Base-by-base conservation (phyloP, 2,888 invertebrate species). In the Drosophila koepferae region DNA sequence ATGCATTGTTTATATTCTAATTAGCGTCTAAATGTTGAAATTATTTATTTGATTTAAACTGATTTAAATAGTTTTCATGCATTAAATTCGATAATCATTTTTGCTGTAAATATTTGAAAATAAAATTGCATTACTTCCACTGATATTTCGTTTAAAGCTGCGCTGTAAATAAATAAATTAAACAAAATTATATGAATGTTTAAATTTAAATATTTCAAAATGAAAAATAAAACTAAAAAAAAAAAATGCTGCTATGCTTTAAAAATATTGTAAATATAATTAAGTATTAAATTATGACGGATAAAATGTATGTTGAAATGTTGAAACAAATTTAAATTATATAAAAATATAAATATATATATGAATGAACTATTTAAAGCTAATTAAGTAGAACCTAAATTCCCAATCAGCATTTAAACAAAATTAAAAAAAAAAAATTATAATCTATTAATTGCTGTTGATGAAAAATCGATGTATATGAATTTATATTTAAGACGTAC, bases 241-340 rank as follows among this genome's bases (percentile, higher is more conserved):
- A 1, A 58, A 8, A 56, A 9, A 43, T 51, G 54, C 55, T 54
- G 34, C 36, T 55, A 28, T 59, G 63, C 64, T 68, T 77, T 31
- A 46, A 75, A 59, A 40, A 56, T 62, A 36, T 84, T 51, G 82
- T 89, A 87, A 70, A 86, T 85, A 86, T 46, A 68, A 69, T 49
- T 65, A 54, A 63, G 69, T 55, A 71, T 62, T 55, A 55, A 63
- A 36, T 46, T 55, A 70, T 67, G 40, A 60, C 51, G 71, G 82
- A 86, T 84, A 58, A 75, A 75, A 54, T 74, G 62, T 61, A 72
- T 89, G 89, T 89, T 86, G 56, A 72, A 80, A 66, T 81, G 82
- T 87, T 87, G 69, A 74, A 55, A 34, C 66, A 70, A 51, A 64
- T 64, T 58, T 10, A 46, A 59, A 44, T 51, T 20, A 74, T 43